phyloP scores from a whole-genome alignment of 2,113 vertebrate genomes.

The Orycteropus afer region DNA sequence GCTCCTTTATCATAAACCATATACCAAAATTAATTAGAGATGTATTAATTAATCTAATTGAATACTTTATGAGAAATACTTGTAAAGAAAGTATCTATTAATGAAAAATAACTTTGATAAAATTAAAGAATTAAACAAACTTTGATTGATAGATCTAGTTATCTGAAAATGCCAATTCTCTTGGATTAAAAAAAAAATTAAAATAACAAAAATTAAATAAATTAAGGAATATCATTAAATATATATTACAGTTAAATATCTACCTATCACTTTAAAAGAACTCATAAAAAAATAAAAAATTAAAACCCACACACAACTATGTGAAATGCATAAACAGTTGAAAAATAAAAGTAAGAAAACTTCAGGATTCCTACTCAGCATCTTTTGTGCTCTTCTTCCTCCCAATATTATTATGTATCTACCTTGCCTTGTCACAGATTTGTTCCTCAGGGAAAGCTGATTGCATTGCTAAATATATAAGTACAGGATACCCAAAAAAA shows the following conservation, averaged over 20 bases:
- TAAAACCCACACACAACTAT: background rate
- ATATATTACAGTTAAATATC: background rate
- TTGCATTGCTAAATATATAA: background rate
- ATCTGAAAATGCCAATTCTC: background rate
- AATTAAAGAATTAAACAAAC: slow-evolving; percentile 18
- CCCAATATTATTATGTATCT: background rate
- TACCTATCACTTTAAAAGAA: background rate
- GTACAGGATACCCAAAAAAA: no score
- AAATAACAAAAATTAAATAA: slow-evolving; percentile 13
- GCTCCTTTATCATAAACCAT: no score
- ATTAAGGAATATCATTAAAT: background rate
- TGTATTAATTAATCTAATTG: no score
- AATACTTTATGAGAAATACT: background rate
- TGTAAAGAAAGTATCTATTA: background rate
- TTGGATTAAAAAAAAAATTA: background rate
- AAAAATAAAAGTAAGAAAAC: background rate
- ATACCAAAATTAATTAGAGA: slow-evolving; percentile 2
- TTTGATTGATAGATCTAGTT: background rate
- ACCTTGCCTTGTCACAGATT: background rate
- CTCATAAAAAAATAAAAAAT: background rate
- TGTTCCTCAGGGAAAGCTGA: background rate
- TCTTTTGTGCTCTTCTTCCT: background rate
- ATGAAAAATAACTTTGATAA: background rate
- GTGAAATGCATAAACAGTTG: background rate
- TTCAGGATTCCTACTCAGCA: background rate